These are phyloP conservation scores for Mus spretus DNA, from an alignment of 2,797 vertebrate species.

Conservation along the genomic window DNA sequence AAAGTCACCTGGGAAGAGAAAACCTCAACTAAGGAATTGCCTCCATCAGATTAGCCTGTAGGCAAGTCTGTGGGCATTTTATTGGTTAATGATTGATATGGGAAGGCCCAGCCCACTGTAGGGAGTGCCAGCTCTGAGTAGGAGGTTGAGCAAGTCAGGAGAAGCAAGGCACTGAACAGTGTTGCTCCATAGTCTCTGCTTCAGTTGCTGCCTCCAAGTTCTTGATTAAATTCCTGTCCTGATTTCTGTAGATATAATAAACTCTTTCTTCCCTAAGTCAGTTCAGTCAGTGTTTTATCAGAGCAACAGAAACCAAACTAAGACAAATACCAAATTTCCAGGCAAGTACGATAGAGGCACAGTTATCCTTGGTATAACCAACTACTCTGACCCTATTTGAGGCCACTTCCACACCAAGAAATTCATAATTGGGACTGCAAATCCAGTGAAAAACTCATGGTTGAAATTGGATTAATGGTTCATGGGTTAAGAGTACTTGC, in stretches of 20 bases:
- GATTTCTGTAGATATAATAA: neutral
- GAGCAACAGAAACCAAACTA: neutral
- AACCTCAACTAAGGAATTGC: neutral
- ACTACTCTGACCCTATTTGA: neutral
- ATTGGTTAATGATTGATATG: neutral
- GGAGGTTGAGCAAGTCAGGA: neutral
- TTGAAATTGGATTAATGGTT: neutral
- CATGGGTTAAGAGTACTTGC: too few relatives aligned
- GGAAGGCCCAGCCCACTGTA: neutral
- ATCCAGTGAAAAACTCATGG: neutral
- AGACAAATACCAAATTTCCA: neutral
- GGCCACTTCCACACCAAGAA: neutral
- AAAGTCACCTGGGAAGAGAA: neutral
- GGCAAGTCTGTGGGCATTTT: neutral
- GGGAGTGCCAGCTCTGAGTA: neutral
- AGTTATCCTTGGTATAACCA: neutral
- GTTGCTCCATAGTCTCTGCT: too few relatives aligned
- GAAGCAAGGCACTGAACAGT: neutral
- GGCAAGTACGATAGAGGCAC: neutral
- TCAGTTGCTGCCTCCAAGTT: neutral
- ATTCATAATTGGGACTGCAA: neutral
- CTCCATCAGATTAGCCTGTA: neutral
- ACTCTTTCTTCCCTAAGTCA: neutral
- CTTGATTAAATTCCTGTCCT: neutral
- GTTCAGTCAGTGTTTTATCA: neutral